These are phyloP conservation scores for Hyperoplus lanceolatus DNA, from an alignment of 2,797 vertebrate genomes.

Conservation along the genomic window DNA sequence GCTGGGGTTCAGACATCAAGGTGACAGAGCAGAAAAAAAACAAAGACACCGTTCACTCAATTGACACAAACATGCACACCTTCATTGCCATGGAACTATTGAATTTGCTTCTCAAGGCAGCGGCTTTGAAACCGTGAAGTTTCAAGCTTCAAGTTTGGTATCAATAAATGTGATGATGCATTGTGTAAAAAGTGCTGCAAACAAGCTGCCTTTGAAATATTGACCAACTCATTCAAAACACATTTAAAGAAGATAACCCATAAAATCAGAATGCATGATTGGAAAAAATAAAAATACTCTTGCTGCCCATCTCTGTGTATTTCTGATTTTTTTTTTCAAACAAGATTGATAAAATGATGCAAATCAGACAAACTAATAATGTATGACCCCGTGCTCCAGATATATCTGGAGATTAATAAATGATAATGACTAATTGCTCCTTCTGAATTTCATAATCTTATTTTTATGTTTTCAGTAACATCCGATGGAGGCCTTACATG, in stretches of 20 bases:
- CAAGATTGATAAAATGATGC: neutral
- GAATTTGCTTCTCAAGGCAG: constrained; percentile 4
- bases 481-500: constrained; percentile 4
- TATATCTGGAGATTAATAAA: constrained; percentile 1
- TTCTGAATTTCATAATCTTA: neutral
- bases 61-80: constrained; percentile 19
- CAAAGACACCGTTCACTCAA: constrained; percentile 41
- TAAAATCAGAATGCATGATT: neutral
- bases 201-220: constrained; percentile 16
- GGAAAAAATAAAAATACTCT: neutral
- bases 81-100: constrained; percentile 34
- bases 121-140: neutral
- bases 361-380: neutral
- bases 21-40: constrained; percentile 44
- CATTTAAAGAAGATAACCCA: neutral
- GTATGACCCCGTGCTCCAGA: neutral
- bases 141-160: constrained; percentile 13
- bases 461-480: neutral
- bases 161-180: constrained; percentile 28
- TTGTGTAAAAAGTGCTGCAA: neutral
- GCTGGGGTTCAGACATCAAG: constrained; percentile 65
- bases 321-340: neutral
- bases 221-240: too few species aligned
- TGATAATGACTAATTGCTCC: neutral
- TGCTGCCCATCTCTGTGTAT: neutral